Base-by-base conservation (phyloP, 2,797 vertebrate species). In the Antennarius maculatus region DNA sequence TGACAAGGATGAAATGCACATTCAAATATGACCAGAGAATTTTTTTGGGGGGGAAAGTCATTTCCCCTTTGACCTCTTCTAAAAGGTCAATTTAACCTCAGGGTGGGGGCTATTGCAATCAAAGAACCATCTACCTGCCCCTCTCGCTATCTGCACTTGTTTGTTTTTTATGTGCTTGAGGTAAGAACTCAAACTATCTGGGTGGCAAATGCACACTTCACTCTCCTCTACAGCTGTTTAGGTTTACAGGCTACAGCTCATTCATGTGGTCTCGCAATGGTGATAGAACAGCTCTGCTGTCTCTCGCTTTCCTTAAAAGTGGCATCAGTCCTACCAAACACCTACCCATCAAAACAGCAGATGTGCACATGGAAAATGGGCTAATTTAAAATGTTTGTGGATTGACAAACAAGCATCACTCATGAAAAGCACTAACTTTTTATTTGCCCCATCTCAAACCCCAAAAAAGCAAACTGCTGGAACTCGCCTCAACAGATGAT, bases 331-430 rank as follows among this genome's bases (percentile, higher is more conserved):
- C 9, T 34, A 76, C 76, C 81, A 66, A 71, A 81, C 75, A 82
- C 70, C 79, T 77, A 69, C 82, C 78, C 76, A 74, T 67, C 66
- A 79, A 71, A 83, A 68, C 66, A 82, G 62, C 83, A 84, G 70
- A 80, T 86, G 82, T 83, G 69, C 63, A 49, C 54, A 52, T 41
- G 45, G 41, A 50, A 16, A 62, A 60, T 10, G 7, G 11, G 9
- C 23, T 6, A 7, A 10, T 61, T 61, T 50, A 43, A 61, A 55
- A 64, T 17, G 11, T n/a, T 7, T 4, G 16, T 29, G 16, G 43
- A 49, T 13, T 52, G 28, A 71, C 57, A 63, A 55, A 83, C 64
- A 51, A 73, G 45, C 6, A 54, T n/a, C 6, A 13, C 42, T 57
- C 50, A n/a, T 54, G 34, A 76, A 69, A 71, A 39, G 61, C 53